These are phyloP conservation scores for Myanophis thanlyinensis DNA, from an alignment of 2,113 vertebrate genomes.

Conservation along the genomic window DNA sequence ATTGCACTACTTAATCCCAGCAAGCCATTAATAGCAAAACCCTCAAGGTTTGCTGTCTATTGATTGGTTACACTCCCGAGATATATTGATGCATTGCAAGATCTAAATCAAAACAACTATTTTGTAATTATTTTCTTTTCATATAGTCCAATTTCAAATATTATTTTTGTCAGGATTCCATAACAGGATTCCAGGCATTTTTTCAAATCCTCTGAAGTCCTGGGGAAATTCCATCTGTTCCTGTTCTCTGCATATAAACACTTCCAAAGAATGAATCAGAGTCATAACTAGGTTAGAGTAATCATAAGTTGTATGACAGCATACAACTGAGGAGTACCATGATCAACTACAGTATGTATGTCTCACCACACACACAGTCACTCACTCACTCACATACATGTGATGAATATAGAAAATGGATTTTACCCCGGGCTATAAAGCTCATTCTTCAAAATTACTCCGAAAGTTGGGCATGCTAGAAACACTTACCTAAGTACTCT, in stretches of 20 bases:
- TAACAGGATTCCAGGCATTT: not conserved
- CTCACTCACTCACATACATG: not conserved
- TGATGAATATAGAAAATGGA: no score
- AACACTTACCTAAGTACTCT: not conserved
- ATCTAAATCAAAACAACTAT: not conserved
- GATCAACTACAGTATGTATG: not conserved
- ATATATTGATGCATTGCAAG: not conserved
- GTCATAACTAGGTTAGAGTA: not conserved
- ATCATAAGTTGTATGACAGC: not conserved
- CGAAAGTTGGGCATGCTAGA: not conserved
- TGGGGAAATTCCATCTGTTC: slow-evolving; percentile 15
- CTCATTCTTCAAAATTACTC: not conserved
- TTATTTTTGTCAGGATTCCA: slow-evolving; percentile 9
- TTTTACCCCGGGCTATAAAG: not conserved
- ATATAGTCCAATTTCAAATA: not conserved
- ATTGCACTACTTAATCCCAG: not conserved
- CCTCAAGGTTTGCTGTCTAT: not conserved
- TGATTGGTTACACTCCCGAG: not conserved
- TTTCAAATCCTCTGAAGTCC: not conserved
- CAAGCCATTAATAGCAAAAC: not conserved
- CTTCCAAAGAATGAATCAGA: not conserved
- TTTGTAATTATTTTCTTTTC: slow-evolving; percentile 9
- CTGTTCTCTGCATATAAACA: not conserved
- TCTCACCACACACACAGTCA: fast-evolving
- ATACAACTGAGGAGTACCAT: not conserved